Evolutionary conservation across 2,113 vertebrate genomes (phyloP).

Genomic region (Salvelinus fontinalis): DNA sequence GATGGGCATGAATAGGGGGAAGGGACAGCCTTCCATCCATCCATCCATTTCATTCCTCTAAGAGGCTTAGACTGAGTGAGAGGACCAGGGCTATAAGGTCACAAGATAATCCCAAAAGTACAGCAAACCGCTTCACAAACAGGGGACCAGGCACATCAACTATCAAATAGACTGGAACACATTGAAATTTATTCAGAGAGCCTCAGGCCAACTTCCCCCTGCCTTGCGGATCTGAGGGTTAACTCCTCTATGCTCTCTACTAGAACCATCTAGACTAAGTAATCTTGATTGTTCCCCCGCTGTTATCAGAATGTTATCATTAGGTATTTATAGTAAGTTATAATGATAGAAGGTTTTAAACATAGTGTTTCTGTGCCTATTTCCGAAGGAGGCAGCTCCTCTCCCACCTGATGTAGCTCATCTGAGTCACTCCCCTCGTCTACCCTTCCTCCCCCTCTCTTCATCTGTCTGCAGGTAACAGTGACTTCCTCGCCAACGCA

Average conservation of each 20-base stretch:
- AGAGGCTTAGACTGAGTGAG: conserved; percentile 68
- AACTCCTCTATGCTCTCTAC: conserved; percentile 32
- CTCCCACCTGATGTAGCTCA: conserved; percentile 61
- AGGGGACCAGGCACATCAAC: conserved; percentile 30
- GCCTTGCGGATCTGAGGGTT: not conserved
- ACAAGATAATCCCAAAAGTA: conserved; percentile 65
- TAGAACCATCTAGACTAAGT: conserved; percentile 18
- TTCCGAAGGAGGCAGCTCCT: conserved; percentile 9
- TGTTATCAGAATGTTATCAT: too few relatives aligned
- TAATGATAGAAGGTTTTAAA: too few relatives aligned
- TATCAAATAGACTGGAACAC: conserved; percentile 29
- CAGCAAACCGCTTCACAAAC: conserved; percentile 53
- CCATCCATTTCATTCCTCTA: conserved; percentile 65
- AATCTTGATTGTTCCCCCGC: too few relatives aligned
- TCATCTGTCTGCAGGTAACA: not conserved
- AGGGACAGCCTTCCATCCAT: conserved; percentile 44
- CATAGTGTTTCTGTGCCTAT: too few relatives aligned
- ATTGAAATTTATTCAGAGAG: conserved; percentile 37
- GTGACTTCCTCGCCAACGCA: conserved; percentile 37
- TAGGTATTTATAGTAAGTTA: too few relatives aligned
- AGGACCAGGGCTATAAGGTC: conserved; percentile 61
- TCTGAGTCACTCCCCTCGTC: conserved; percentile 15
- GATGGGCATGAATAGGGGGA: conserved; percentile 51
- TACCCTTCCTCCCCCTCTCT: conserved; percentile 9
- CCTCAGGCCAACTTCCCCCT: conserved; percentile 22